These are phyloP conservation scores for Acrocephalus kingi DNA, from an alignment of 2,113 vertebrate genomes.

Conservation along the genomic window DNA sequence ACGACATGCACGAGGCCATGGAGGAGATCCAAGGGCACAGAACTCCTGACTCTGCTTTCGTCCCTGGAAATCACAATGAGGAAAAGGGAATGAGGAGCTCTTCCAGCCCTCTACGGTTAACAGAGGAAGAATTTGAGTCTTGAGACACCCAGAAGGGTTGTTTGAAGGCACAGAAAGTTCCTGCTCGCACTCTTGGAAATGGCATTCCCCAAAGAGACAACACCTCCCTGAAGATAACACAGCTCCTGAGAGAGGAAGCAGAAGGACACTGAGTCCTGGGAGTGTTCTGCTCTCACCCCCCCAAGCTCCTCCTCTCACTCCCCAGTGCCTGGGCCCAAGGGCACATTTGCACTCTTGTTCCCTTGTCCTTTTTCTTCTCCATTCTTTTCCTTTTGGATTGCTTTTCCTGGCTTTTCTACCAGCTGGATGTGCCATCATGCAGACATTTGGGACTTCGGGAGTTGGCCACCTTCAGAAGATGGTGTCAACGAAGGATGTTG, in stretches of 20 bases:
- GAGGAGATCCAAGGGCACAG: background rate
- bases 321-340: background rate
- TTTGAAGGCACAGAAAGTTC: background rate
- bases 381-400: background rate
- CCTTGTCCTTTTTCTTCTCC: background rate
- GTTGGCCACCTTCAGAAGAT: too few relatives aligned
- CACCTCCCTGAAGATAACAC: background rate
- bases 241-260: background rate
- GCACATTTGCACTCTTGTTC: background rate
- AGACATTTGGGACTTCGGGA: background rate
- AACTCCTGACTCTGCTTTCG: background rate
- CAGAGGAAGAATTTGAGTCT: background rate
- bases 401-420: background rate
- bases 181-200: background rate
- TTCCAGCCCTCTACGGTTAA: fast-evolving
- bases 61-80: background rate
- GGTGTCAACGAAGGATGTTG: too few relatives aligned
- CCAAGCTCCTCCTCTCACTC: background rate
- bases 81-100: fast-evolving
- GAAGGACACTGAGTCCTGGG: background rate
- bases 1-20: fast-evolving
- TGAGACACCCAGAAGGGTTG: background rate
- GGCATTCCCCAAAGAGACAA: background rate
- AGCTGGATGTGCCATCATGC: fast-evolving
- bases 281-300: background rate